Evolutionary conservation across 2,797 vertebrate species (phyloP).

Genomic region (Morus bassanus): DNA sequence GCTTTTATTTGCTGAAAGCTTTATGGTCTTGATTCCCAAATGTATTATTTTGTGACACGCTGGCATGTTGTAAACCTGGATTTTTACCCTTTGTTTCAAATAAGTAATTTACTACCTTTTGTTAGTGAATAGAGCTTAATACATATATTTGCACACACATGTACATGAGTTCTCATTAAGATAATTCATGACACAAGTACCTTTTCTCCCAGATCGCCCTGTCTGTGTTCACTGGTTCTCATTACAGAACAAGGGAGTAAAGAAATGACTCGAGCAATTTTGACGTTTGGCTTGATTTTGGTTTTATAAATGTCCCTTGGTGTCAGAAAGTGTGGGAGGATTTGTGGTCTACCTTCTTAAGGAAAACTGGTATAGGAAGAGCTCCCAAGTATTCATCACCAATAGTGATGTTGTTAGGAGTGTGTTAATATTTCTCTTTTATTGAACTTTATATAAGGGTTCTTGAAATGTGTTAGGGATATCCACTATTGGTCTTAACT

Average conservation of each 20-base stretch:
- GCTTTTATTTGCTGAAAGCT: not conserved
- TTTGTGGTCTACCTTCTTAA: not conserved
- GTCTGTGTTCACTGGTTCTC: not conserved
- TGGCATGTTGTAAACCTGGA: not conserved
- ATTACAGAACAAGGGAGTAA: not conserved
- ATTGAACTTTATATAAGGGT: not conserved
- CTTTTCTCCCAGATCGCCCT: not conserved
- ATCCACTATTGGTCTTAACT: not conserved
- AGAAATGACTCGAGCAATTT: not conserved
- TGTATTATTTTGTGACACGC: not conserved
- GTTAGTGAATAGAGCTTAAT: not conserved
- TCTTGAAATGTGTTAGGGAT: not conserved
- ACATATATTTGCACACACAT: fast-evolving
- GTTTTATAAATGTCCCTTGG: not conserved
- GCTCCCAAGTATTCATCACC: not conserved
- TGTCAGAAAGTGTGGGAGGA: not conserved
- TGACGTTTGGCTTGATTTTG: not conserved
- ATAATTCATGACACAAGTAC: not conserved
- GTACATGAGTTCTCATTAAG: not conserved
- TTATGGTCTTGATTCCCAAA: not conserved
- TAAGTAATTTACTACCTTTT: not conserved
- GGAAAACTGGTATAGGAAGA: not conserved
- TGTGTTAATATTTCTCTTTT: not conserved
- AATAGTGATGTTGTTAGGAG: not conserved
- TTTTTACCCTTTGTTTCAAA: not conserved